Base-by-base conservation (phyloP, 2,113 vertebrate species). In the Gallinago media region DNA sequence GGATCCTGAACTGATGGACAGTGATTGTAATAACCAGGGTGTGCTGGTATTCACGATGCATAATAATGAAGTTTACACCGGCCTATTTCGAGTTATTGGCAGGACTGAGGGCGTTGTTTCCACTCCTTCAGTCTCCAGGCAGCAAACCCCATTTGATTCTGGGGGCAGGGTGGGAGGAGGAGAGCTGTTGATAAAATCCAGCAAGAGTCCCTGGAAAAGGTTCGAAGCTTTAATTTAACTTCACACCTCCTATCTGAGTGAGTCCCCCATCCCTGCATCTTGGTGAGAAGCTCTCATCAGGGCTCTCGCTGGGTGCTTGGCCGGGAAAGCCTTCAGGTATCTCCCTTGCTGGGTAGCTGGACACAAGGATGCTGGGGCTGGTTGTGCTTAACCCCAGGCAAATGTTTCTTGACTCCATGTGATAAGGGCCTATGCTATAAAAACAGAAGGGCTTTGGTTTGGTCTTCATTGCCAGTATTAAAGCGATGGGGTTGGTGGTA, bases 1-100 rank as follows among this genome's bases (percentile, higher is more conserved):
- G 91, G 82, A 34, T 95, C 11, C 2, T 47, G 89, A 93, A 62
- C 74, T 74, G 89, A 89, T 70, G 94, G 97, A 66, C 88, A 71
- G 81, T 65, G 95, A 93, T 91, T 89, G 61, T 70, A 80, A 65
- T 61, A 90, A 96, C 84, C 40, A 20, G 66, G 40, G 82, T 54
- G 85, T 29, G 47, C 56, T 88, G 74, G 67, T 95, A 80, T 95
- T 97, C 83, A 9, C 9, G 49, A 44, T 14, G 59, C 29, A 29
- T 76, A 72, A 82, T 75, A 92, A 97, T 84, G n/a, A 84, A 72
- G 93, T 70, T 93, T 93, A 77, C 14, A 68, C 26, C 20, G 2
- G 38, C 29, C 29, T 40, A 13, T 81, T 88, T 88, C 38, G 74
- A 82, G 56, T 32, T 70, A 1, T 27, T 89, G 67, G 47, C 89